Percentiles rank a stretch among this genome's conserved stretches.
These are phyloP conservation scores for Nycticryphes semicollaris DNA, from an alignment of 2,113 vertebrate species.

Conservation along the genomic window DNA sequence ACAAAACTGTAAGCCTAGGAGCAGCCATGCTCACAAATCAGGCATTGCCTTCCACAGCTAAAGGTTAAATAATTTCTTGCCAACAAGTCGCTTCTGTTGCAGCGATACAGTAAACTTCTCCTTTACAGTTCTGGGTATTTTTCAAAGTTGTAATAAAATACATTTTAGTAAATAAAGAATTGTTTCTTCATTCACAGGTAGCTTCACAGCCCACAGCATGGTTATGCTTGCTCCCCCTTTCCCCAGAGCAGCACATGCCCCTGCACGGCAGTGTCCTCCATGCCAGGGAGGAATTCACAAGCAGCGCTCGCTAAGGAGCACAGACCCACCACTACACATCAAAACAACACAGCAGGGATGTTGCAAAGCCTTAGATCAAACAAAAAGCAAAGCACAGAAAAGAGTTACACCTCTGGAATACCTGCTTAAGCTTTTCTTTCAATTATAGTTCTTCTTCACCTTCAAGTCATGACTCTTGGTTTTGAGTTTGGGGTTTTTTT, in stretches of 20 bases:
- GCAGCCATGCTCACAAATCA: slow-evolving; percentile 73
- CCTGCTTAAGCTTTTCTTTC: neutral
- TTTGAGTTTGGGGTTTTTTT: too few species aligned
- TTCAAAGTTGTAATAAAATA: neutral
- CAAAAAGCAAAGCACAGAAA: neutral
- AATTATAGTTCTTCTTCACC: neutral
- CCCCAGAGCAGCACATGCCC: neutral
- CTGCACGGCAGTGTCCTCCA: rapidly evolving
- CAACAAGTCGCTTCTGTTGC: neutral
- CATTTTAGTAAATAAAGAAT: neutral
- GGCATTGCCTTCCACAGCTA: slow-evolving; percentile 34
- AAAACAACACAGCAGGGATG: neutral
- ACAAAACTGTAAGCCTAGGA: slow-evolving; percentile 73
- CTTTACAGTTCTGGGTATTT: neutral
- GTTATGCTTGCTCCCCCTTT: neutral
- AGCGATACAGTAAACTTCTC: neutral
- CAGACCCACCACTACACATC: neutral
- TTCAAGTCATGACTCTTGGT: neutral
- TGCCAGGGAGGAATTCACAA: neutral
- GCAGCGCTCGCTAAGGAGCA: neutral
- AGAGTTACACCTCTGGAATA: neutral
- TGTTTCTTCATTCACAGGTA: neutral
- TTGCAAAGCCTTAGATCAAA: neutral
- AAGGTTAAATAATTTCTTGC: slow-evolving; percentile 56
- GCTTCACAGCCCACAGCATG: neutral